Evolutionary conservation across 2,888 invertebrate species (phyloP), one percentile per base, ranked within the genome.

Genomic region (Arenicola marina): DNA sequence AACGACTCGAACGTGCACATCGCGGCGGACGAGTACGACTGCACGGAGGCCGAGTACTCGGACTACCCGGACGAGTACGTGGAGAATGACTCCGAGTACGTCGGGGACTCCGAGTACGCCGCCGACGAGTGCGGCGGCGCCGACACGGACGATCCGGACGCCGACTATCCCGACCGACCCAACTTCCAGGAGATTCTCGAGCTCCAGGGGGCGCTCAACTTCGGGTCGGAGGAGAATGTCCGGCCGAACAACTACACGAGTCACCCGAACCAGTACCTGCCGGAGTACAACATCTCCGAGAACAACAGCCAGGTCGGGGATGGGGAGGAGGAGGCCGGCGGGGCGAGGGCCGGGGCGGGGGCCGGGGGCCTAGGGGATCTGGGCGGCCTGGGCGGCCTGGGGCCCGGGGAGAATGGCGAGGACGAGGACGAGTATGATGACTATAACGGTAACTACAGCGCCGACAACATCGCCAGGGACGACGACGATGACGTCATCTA

Each of bases 181-280:
- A 76, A 85, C 66, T 87, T 86, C 75, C 85, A 86, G 72, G 75
- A 79, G 59, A 75, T 83, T 24, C 70, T 83, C 2, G 77, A 76
- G 1, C 67, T 79, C 68, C 76, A 76, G 59, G 75, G 73, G 56
- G 68, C 78, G 32, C 75, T 76, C 4, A 73, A 72, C 51, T 71
- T 69, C 24, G 73, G 77, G 48, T 70, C 76, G 24, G 75, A 75
- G 29, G 78, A 76, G 32, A 66, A 68, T 44, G 77, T 77, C 51
- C 70, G 73, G 18, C 67, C 75, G 44, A 76, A 76, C 15, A 71
- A 73, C 63, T 92, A 92, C 84, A 87, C 91, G 77, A 87, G 91
- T 75, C 92, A 62, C 86, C 92, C 91, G 63, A 91, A 93, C 84
- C 89, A 90, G 74, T 93, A 92, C 86, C 87, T 92, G 77, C 91